Evolutionary conservation across 2,113 vertebrate species (phyloP), one percentile per base, ranked within the genome.

Genomic region (Chionodraco myersi): DNA sequence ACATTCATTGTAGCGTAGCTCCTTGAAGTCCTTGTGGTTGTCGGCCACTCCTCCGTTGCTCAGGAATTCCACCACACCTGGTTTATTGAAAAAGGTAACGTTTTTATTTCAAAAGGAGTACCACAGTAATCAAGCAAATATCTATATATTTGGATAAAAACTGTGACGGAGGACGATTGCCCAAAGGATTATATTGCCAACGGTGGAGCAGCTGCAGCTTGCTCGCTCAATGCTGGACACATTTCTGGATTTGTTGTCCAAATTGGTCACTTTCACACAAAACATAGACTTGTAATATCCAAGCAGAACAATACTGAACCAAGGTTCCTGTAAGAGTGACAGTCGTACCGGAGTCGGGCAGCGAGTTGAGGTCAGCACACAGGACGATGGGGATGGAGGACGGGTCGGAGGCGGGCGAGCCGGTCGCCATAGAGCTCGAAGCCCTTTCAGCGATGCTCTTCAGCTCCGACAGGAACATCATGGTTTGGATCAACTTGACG

Each of bases 21-120:
- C 98, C 92, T 97, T 99, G 92, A 99, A 99, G 95, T 99, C 98
- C 92, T 99, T 99, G 95, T 99, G 98, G 95, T 98, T 99, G 89
- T 99, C 98, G 0, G 98, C 97, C 57, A 99, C 98, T 18, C 96
- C 97, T 72, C 98, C 98, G 0, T 96, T 96, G 93, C 97, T 99
- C 90, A 99, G 95, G 92, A 98, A 99, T 82, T 99, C 98, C 92
- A 99, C 98, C 10, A 99, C 98, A 89, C 98, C 98, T 99, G 93
- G 53, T 60, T 1, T 76, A 86, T 21, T 81, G 5, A 41, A 41
- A 41, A 41, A 41, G 6, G 36, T 41, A 8, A 41, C 5, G 36
- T 41, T 41, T 41, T 41, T 7, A 41, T 41, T 41, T 41, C 75
- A 56, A 34, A 48, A 23, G 2, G 12, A 1, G 36, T 41, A 7